These are phyloP conservation scores for Arrhopalites spinosus DNA, from an alignment of 2,888 invertebrate genomes.

Conservation along the genomic window DNA sequence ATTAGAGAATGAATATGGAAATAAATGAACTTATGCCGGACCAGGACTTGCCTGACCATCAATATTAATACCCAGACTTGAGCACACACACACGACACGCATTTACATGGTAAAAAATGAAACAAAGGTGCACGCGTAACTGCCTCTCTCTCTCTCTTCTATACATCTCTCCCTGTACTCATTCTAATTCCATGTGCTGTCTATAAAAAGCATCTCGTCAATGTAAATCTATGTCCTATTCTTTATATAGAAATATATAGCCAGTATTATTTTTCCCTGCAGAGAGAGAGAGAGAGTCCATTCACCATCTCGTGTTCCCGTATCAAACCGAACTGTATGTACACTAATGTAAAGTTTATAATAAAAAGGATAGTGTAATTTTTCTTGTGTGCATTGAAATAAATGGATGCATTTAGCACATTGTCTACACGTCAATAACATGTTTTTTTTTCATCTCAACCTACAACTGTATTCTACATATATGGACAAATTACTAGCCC, in stretches of 20 bases:
- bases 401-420: conserved; percentile 35
- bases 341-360: too few relatives aligned
- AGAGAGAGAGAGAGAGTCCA: not conserved
- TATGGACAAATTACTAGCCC: too few relatives aligned
- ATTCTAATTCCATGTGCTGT: not conserved
- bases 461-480: too few relatives aligned
- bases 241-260: not conserved
- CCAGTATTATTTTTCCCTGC: not conserved
- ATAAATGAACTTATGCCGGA: conserved; percentile 41
- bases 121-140: conserved; percentile 38
- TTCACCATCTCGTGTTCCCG: not conserved
- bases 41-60: conserved; percentile 41
- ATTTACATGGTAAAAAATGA: conserved; percentile 38
- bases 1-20: conserved; percentile 39
- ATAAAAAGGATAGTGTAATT: not conserved
- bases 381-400: conserved; percentile 1
- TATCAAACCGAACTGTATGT: not conserved
- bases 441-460: conserved; percentile 31
- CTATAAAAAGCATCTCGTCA: not conserved
- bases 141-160: conserved; percentile 24
- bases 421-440: conserved; percentile 31
- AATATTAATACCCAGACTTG: conserved; percentile 37
- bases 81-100: conserved; percentile 38
- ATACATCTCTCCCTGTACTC: not conserved
- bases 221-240: too few relatives aligned